A percentile compares a stretch with the other conserved stretches of the same genome.
Evolutionary conservation across 2,113 vertebrate genomes (phyloP).

Genomic region (Platichthys flesus): DNA sequence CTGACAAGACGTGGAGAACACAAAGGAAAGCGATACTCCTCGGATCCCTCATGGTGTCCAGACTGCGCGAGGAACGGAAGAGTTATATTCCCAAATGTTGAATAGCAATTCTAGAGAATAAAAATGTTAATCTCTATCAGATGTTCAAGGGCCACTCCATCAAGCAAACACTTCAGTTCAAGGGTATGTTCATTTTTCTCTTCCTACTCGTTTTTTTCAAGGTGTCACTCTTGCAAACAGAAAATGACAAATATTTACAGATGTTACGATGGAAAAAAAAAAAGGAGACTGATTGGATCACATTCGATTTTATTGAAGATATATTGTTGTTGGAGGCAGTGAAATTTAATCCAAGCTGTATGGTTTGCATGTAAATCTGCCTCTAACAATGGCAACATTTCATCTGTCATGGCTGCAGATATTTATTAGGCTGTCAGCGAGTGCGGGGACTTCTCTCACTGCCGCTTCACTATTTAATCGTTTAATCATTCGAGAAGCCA

Average conservation of each 20-base stretch:
- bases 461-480: conserved; percentile 28
- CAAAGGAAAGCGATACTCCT: conserved; percentile 61
- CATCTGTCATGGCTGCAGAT: conserved; percentile 48
- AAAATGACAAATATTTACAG: not conserved
- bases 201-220: not conserved
- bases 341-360: conserved; percentile 25
- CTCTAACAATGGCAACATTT: conserved; percentile 42
- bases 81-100: conserved; percentile 31
- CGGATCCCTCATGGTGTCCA: conserved; percentile 16
- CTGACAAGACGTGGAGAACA: conserved; percentile 49
- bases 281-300: not conserved
- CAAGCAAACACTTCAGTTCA: conserved; percentile 6
- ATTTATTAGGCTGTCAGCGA: conserved; percentile 66
- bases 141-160: conserved; percentile 40
- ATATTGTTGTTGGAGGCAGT: not conserved
- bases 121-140: conserved; percentile 46
- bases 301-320: not conserved
- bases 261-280: not conserved
- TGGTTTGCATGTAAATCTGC: conserved; percentile 51
- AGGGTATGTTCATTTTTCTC: not conserved
- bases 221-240: not conserved
- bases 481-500: conserved; percentile 26
- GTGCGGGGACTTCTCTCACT: conserved; percentile 6
- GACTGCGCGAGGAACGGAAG: not conserved
- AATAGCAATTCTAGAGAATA: conserved; percentile 20